Conservation (phyloP, 1,140 invertebrate species). For the Sycobia sp. region DNA sequence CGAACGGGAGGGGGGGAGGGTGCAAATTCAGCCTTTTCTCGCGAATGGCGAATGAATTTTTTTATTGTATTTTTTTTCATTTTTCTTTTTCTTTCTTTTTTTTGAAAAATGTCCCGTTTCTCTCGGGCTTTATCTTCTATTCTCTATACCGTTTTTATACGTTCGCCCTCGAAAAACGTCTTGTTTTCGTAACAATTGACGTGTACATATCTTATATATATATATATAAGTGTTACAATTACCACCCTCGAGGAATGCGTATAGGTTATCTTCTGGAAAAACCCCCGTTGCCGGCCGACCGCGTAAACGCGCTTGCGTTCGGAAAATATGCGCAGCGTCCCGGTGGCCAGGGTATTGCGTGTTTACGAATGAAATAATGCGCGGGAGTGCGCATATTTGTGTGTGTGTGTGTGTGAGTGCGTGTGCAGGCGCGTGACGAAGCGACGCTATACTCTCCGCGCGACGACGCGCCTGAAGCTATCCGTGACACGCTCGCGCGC, state of each 20-base stretch:
- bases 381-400: not conserved
- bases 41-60: constrained; percentile 3
- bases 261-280: not conserved
- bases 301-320: not conserved
- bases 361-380: constrained; percentile 15
- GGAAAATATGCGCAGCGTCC: no score
- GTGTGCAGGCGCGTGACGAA: not conserved
- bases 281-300: no score
- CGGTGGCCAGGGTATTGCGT: no score
- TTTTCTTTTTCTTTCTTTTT: not conserved
- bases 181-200: not conserved
- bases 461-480: not conserved
- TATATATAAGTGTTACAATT: no score
- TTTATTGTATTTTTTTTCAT: constrained; percentile 1
- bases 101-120: not conserved
- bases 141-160: no score
- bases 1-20: constrained; percentile 22
- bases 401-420: no score
- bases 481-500: not conserved
- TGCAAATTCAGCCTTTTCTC: constrained; percentile 21
- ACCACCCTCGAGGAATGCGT: not conserved
- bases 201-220: no score
- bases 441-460: no score
- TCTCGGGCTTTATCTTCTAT: not conserved
- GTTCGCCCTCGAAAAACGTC: no score